A percentile compares a stretch with the other conserved stretches of the same genome.
These are phyloP conservation scores for Dufourea novaeangliae DNA, from an alignment of 1,140 invertebrate species.

Conservation along the genomic window DNA sequence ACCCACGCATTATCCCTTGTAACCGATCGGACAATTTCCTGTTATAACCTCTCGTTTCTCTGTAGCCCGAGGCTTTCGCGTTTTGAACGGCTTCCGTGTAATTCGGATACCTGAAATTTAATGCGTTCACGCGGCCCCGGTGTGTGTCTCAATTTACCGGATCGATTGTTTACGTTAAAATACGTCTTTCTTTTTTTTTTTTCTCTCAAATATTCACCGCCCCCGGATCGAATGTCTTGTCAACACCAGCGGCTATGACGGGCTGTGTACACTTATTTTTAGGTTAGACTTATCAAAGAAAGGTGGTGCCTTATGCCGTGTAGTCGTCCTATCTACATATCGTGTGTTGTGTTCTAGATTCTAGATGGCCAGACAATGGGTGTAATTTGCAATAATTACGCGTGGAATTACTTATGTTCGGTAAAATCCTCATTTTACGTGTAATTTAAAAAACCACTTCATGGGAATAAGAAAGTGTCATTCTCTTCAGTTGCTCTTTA, in stretches of 20 bases:
- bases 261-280: too few relatives aligned
- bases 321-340: too few relatives aligned
- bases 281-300: too few relatives aligned
- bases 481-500: too few relatives aligned
- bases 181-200: conserved; percentile 27
- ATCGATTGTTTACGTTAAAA: conserved; percentile 49
- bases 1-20: conserved; percentile 30
- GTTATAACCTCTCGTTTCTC: background rate
- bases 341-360: too few relatives aligned
- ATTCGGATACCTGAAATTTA: conserved; percentile 54
- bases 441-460: too few relatives aligned
- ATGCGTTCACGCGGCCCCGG: background rate
- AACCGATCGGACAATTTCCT: conserved; percentile 54
- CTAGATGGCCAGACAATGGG: too few relatives aligned
- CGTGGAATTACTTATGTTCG: too few relatives aligned
- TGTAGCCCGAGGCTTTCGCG: background rate
- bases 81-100: conserved; percentile 54
- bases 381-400: too few relatives aligned
- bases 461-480: too few relatives aligned
- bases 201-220: background rate
- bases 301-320: too few relatives aligned
- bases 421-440: too few relatives aligned
- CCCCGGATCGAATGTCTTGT: background rate
- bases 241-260: background rate
- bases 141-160: conserved; percentile 36